Base-by-base conservation (phyloP, 2,113 vertebrate genomes). In the Dicerorhinus sumatrensis region DNA sequence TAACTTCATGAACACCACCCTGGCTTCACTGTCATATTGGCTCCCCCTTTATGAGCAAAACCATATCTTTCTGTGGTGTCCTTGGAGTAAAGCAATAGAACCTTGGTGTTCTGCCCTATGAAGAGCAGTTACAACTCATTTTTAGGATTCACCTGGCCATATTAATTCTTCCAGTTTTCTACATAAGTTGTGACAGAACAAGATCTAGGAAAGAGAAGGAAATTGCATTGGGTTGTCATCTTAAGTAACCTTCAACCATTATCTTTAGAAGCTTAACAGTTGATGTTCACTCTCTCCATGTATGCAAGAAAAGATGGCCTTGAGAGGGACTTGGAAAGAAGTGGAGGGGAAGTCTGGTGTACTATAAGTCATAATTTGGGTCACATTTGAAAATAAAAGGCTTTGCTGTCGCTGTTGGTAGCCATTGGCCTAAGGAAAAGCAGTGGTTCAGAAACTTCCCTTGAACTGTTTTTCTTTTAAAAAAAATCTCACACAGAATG, bases 351-450 rank as follows among this genome's bases (percentile, higher is more conserved):
- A 97, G n/a, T 86, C 39, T 82, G 36, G 31, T 46, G 7, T 51
- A 80, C 48, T 88, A 17, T 67, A 95, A 97, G 89, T 96, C 94
- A 76, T 83, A 95, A 97, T 96, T 97, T 97, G 89, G 97, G 97
- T 98, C 96, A 97, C 72, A 91, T 94, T 97, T 91, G 79, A 81
- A 92, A 94, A 51, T 56, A 42, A 27, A 89, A 95, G 60, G 54
- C 42, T 76, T 62, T 95, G 51, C 67, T 56, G 46, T 97, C 85
- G 1, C 94, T 93, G 94, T 91, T 94, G 92, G 97, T 83, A 96
- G 95, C 73, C 90, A 88, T 63, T 95, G 92, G 95, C 97, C 97
- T 95, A 82, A 97, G 96, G 95, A 97, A 96, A 98, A 91, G 94
- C 96, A 89, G 51, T 97, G 94, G 96, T 96, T 97, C 83, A 93